These are phyloP conservation scores for Gallinago solitaria DNA, from an alignment of 2,797 vertebrate species.

Conservation along the genomic window DNA sequence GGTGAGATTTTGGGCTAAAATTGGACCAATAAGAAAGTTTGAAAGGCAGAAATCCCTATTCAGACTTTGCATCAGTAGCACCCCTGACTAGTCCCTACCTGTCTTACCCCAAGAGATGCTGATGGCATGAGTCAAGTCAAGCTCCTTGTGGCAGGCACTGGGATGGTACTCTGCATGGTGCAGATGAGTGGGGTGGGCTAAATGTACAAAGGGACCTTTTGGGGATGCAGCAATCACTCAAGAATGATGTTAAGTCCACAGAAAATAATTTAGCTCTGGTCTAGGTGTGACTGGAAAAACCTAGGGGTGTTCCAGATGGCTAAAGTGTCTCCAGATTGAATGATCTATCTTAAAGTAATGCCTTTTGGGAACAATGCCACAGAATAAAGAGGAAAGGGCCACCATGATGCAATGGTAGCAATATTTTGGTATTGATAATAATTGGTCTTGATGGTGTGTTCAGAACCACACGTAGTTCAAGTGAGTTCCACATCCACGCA, in stretches of 20 bases:
- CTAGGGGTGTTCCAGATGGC: background rate
- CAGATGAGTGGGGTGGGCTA: background rate
- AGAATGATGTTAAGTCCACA: background rate
- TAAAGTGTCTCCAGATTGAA: background rate
- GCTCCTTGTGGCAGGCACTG: background rate
- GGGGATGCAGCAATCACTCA: background rate
- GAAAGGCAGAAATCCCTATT: background rate
- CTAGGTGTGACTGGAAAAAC: background rate
- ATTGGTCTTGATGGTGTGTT: background rate
- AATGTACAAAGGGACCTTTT: background rate
- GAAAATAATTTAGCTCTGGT: background rate
- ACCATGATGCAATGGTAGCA: background rate
- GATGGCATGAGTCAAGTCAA: background rate
- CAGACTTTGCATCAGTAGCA: background rate
- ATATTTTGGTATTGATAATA: background rate
- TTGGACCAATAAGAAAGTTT: background rate
- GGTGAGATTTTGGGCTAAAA: background rate
- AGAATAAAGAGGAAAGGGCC: background rate
- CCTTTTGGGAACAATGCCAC: background rate
- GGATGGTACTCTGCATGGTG: background rate
- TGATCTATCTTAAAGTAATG: background rate
- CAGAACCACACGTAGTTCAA: background rate
- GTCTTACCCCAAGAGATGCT: background rate
- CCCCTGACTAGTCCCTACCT: background rate
- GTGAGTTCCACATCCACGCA: background rate